Percentiles rank a stretch among this genome's conserved stretches.
Evolutionary conservation across 2,113 vertebrate genomes (phyloP).

Genomic region (Myocastor coypus): DNA sequence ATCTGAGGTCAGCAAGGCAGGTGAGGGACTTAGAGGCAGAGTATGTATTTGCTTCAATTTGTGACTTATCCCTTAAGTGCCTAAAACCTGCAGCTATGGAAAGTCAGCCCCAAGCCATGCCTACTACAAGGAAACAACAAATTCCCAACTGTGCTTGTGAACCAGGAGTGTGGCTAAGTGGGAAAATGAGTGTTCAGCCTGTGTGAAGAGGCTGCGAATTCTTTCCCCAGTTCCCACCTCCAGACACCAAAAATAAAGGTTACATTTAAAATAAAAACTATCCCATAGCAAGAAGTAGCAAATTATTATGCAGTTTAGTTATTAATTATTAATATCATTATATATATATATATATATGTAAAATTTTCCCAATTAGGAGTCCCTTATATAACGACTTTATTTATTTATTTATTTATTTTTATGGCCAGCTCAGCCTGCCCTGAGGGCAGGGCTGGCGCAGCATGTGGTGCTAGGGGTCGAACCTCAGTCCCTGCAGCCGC

Average conservation of each 20-base stretch:
- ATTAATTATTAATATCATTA: background rate
- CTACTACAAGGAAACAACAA: background rate
- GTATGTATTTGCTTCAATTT: conserved; percentile 31
- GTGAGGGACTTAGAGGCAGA: conserved; percentile 34
- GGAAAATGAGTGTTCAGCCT: background rate
- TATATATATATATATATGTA: background rate
- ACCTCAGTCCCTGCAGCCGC: too few relatives aligned
- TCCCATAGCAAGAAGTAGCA: background rate
- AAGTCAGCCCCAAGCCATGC: background rate
- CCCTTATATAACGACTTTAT: background rate
- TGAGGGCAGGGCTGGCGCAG: too few relatives aligned
- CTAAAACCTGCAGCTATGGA: background rate
- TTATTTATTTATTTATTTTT: too few relatives aligned
- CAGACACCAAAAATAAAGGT: background rate
- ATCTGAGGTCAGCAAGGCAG: conserved; percentile 8
- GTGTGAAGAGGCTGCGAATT: background rate
- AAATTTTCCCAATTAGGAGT: too few relatives aligned
- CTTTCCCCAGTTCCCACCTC: background rate
- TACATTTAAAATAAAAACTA: background rate
- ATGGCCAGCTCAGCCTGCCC: too few relatives aligned
- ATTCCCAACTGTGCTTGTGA: background rate
- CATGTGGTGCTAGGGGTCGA: too few relatives aligned
- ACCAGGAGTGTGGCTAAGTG: background rate
- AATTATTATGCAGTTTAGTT: background rate
- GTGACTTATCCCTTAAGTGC: conserved; percentile 10